Evolutionary conservation across 2,888 invertebrate genomes (phyloP), one percentile per base, ranked within the genome.

Genomic region (Pheosia tremula): DNA sequence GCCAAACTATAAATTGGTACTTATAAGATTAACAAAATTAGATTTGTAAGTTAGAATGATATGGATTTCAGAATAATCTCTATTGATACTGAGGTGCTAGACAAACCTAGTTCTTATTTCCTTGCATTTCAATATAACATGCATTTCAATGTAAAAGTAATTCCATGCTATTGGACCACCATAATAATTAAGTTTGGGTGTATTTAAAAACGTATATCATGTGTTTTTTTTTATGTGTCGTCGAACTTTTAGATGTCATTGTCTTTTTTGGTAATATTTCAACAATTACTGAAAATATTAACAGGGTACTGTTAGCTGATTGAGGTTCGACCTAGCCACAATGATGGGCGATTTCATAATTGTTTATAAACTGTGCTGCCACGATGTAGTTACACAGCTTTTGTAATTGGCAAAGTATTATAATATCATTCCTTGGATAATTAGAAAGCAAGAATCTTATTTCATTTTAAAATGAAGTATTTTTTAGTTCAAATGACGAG

Each of bases 81-180:
- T 68, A 79, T 78, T 76, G 71, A 82, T 79, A 78, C 79, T 70
- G 76, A 83, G 90, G 88, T 90, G 91, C 90, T 91, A 86, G 79
- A 78, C 73, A 77, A 75, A 63, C 58, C 62, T 77, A 77, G 65
- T 62, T 74, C 66, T 77, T 71, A 67, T 67, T 71, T 70, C 58
- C 10, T 71, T 69, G 82, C 79, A 81, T 84, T 82, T 82, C 62
- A 60, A 71, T 63, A 56, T 58, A 24, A 56, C 43, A 66, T 71
- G 71, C 72, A 76, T 74, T 75, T 74, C 63, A 54, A 24, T 57
- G 60, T 61, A 50, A 59, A 70, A 68, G 56, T 69, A 71, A 78
- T 81, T 80, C 79, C 77, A 72, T 63, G 39, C 57, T 60, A 71
- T 71, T 71, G 78, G 81, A 79, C 81, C 78, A 79, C 58, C 39